phyloP scores from a whole-genome alignment of 2,888 invertebrate species.

The Andrena fulva region DNA sequence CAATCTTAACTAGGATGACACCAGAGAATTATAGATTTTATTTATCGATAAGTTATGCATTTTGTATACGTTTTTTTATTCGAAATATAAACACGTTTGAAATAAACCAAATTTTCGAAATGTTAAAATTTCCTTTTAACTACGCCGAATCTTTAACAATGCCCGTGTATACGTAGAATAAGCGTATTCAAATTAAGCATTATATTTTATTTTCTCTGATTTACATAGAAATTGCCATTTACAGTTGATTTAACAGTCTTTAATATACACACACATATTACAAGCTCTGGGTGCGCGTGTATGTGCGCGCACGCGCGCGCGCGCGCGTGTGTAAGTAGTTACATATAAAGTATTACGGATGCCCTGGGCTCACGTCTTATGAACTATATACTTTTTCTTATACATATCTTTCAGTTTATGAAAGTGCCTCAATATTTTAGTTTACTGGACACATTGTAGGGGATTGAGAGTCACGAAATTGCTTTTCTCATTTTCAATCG shows the following conservation, averaged over 20 bases:
- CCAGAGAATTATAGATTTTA: neutral
- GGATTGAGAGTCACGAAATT: conserved; percentile 31
- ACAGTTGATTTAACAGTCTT: conserved; percentile 78
- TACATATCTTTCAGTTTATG: conserved; percentile 39
- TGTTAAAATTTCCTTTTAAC: conserved; percentile 10
- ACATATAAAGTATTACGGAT: conserved; percentile 51
- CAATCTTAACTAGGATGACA: conserved; percentile 8
- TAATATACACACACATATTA: conserved; percentile 48
- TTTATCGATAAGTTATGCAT: neutral
- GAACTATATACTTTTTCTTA: conserved; percentile 32
- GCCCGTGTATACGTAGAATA: neutral
- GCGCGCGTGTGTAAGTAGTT: neutral
- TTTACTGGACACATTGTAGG: conserved; percentile 23
- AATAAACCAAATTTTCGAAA: neutral
- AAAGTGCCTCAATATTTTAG: conserved; percentile 31
- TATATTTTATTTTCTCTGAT: conserved; percentile 73
- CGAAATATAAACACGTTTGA: conserved; percentile 10
- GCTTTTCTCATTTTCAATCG: conserved; percentile 16
- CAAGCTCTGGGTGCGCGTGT: too few relatives aligned
- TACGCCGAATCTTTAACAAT: neutral
- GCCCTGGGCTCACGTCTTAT: conserved; percentile 34
- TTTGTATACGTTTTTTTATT: neutral
- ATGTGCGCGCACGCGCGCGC: too few relatives aligned
- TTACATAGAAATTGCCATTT: conserved; percentile 76
- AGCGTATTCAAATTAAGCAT: conserved; percentile 24